Evolutionary conservation across 1,140 invertebrate species (phyloP), one percentile per base, ranked within the genome.

Genomic region (Brachionus asplanchnoidis): DNA sequence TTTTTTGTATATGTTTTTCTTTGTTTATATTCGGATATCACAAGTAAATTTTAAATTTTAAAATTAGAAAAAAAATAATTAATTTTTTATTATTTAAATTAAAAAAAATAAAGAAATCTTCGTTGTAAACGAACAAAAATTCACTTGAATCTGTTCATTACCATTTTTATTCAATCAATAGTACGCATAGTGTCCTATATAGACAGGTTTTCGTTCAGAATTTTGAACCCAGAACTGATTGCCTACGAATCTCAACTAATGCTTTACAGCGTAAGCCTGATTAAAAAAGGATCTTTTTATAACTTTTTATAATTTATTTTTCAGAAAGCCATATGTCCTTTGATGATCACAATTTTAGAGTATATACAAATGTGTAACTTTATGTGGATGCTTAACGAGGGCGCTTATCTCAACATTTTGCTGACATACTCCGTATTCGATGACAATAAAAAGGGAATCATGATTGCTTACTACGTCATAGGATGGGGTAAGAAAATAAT

Each of bases 381-480:
- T 65, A 82, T 82, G 79, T 82, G 79, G 79, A 82, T 82, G 79
- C 40, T 82, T 12, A 82, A 82, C 28, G 79, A 82, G 17, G 79
- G 79, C 23, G 65, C 42, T 36, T 82, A 82, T 82, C 26, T 82
- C 28, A 82, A 82, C 42, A 82, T 82, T 32, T 32, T 65, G 23
- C n/a, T 82, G 36, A 82, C 79, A 14, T 82, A 82, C 32, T 82
- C 79, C 3, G 79, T 82, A 4, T 82, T 82, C 12, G 65, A 82
- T 44, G 53, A 60, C 79, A 82, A 65, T 46, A 82, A 65, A 68
- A 82, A 23, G 26, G 36, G 79, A 12, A 65, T 65, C 11, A 82
- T 65, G 42, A 82, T 68, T 26, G 53, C 53, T 12, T 82, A 26
- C 7, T 82, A 82, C 32, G 17, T n/a, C 20, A 46, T 82, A n/a